Evolutionary conservation across 2,888 invertebrate genomes (phyloP).

Genomic region (Drosophila algonquin): DNA sequence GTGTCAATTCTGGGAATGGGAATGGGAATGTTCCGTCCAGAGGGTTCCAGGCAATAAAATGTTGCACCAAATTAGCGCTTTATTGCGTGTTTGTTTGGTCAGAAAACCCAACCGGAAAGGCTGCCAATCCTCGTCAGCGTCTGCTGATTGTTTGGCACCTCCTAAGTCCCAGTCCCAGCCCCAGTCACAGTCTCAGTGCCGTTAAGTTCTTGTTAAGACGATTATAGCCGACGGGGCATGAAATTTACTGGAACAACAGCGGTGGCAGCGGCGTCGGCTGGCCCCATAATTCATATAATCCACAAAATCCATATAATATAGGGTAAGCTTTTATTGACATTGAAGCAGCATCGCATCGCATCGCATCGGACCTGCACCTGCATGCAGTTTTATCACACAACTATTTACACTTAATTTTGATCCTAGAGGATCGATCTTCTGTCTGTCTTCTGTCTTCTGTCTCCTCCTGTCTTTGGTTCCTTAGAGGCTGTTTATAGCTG

Average conservation of each 20-base stretch:
- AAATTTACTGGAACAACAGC: constrained; percentile 27
- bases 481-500: constrained; percentile 64
- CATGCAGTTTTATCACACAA: constrained; percentile 60
- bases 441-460: constrained; percentile 5
- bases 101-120: constrained; percentile 45
- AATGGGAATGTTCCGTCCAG: constrained; percentile 62
- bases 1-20: constrained; percentile 76
- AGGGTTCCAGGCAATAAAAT: constrained; percentile 60
- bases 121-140: constrained; percentile 16
- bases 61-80: constrained; percentile 73
- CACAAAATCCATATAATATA: constrained; percentile 49
- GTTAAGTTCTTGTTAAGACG: constrained; percentile 68
- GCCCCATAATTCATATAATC: constrained; percentile 7
- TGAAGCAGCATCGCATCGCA: constrained; percentile 24
- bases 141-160: constrained; percentile 13
- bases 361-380: constrained; percentile 70
- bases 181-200: constrained; percentile 19
- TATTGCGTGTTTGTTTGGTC: constrained; percentile 75
- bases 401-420: constrained; percentile 60
- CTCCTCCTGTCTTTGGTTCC: constrained; percentile 36
- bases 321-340: constrained; percentile 69
- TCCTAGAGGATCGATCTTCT: not conserved
- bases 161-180: not conserved
- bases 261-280: constrained; percentile 9
- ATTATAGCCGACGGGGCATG: constrained; percentile 51